A percentile compares a stretch with the other conserved stretches of the same genome.
These are phyloP conservation scores for Isaurus tuberculatus DNA, from an alignment of 92 coral and sea anemone genomes.

Conservation along the genomic window DNA sequence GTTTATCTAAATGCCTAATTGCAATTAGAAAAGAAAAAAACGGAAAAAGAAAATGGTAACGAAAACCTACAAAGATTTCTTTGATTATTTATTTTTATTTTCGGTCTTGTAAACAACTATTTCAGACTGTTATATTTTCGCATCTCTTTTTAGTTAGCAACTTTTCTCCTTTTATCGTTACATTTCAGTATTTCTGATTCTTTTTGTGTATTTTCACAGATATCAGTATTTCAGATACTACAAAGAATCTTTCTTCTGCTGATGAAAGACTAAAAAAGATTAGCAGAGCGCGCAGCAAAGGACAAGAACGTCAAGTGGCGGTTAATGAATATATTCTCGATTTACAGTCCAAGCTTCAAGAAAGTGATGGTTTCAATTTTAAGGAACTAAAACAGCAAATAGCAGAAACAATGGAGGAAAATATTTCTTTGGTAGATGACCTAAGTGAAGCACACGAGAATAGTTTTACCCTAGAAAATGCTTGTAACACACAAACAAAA, in stretches of 20 bases:
- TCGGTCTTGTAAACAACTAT: too few relatives aligned
- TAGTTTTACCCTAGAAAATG: constrained; percentile 58
- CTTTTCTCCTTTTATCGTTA: too few relatives aligned
- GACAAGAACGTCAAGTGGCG: constrained; percentile 65
- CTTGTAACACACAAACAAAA: constrained; percentile 43
- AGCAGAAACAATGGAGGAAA: constrained; percentile 68
- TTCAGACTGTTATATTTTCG: too few relatives aligned
- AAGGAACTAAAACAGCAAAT: constrained; percentile 71
- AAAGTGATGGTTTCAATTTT: constrained; percentile 57
- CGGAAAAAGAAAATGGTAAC: too few relatives aligned
- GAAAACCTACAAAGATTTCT: too few relatives aligned
- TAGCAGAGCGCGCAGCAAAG: constrained; percentile 49
- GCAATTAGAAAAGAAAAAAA: too few relatives aligned
- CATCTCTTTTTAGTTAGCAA: too few relatives aligned
- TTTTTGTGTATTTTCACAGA: not conserved
- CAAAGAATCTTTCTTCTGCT: constrained; percentile 33
- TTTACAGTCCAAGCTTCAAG: constrained; percentile 64
- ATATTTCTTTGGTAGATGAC: constrained; percentile 65
- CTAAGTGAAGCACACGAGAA: constrained; percentile 62
- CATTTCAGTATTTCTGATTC: too few relatives aligned
- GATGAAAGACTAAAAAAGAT: constrained; percentile 53
- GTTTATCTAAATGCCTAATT: too few relatives aligned
- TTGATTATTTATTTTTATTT: too few relatives aligned
- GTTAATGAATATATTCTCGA: constrained; percentile 56
- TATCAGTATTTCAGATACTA: not conserved